Evolutionary conservation across 2,797 vertebrate genomes (phyloP).

Genomic region (Characodon lateralis): DNA sequence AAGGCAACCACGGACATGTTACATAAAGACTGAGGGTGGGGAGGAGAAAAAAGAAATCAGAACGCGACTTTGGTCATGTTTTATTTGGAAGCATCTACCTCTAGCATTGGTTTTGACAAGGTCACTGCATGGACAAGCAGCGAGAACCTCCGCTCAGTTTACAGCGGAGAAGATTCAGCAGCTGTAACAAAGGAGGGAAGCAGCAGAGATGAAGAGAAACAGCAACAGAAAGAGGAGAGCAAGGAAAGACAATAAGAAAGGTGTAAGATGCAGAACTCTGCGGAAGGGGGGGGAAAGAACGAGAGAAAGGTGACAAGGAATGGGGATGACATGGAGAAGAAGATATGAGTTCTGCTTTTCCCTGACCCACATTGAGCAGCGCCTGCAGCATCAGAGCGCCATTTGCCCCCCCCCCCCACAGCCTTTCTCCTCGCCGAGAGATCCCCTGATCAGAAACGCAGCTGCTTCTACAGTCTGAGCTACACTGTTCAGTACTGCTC

Average conservation of each 20-base stretch:
- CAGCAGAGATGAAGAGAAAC: constrained; percentile 48
- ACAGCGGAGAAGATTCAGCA: constrained; percentile 51
- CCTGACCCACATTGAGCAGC: constrained; percentile 83
- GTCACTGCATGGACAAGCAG: constrained; percentile 59
- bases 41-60: constrained; percentile 5
- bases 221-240: constrained; percentile 42
- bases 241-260: constrained; percentile 45
- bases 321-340: constrained; percentile 44
- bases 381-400: constrained; percentile 78
- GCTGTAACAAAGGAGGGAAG: constrained; percentile 69
- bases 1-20: constrained; percentile 47
- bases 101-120: constrained; percentile 62
- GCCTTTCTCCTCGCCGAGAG: constrained; percentile 61
- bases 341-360: constrained; percentile 72
- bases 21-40: constrained; percentile 52
- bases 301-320: constrained; percentile 51
- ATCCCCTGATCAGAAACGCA: constrained; percentile 67
- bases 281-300: constrained; percentile 33
- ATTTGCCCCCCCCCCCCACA: constrained; percentile 69
- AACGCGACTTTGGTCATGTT: constrained; percentile 60
- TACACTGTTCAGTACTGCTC: constrained; percentile 63
- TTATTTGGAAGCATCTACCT: constrained; percentile 41
- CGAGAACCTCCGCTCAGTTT: constrained; percentile 33
- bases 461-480: constrained; percentile 61
- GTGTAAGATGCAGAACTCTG: constrained; percentile 43